Evolutionary conservation across 2,113 vertebrate genomes (phyloP).

Genomic region (Elephantulus edwardii): DNA sequence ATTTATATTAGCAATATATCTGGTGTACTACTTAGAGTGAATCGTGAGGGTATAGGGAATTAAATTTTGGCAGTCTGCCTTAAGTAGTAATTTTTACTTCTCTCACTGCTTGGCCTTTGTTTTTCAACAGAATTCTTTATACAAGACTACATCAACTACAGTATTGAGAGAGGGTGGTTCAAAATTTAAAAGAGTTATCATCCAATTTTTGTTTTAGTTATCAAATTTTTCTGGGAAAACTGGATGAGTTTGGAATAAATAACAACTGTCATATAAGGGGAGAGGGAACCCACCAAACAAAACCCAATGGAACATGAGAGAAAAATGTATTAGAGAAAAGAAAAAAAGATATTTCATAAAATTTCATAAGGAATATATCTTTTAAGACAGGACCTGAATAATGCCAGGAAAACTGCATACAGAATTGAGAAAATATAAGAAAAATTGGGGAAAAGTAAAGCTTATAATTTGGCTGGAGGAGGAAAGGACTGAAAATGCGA

Average conservation of each 20-base stretch:
- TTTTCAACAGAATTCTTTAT: not conserved
- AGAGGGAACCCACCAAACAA: too few relatives aligned
- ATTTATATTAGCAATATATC: constrained; percentile 6
- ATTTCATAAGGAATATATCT: not conserved
- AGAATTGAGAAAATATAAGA: not conserved
- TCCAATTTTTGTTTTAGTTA: constrained; percentile 7
- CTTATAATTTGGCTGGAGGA: not conserved
- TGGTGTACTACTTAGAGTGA: constrained; percentile 33
- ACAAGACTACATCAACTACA: not conserved
- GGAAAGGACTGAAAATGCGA: not conserved
- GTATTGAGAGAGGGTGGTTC: not conserved
- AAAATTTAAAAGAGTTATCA: not conserved
- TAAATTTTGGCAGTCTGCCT: not conserved
- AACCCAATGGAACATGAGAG: too few relatives aligned
- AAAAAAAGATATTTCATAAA: not conserved
- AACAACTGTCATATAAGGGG: not conserved
- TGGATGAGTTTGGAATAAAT: not conserved
- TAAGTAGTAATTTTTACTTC: not conserved
- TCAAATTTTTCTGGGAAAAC: not conserved
- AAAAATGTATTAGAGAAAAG: not conserved
- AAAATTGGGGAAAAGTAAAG: not conserved
- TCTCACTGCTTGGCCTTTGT: not conserved
- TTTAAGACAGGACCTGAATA: constrained; percentile 25
- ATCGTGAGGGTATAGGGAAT: not conserved
- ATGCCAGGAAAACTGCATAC: not conserved